phyloP scores from a whole-genome alignment of 1,140 invertebrate genomes.

The Danaus plexippus region DNA sequence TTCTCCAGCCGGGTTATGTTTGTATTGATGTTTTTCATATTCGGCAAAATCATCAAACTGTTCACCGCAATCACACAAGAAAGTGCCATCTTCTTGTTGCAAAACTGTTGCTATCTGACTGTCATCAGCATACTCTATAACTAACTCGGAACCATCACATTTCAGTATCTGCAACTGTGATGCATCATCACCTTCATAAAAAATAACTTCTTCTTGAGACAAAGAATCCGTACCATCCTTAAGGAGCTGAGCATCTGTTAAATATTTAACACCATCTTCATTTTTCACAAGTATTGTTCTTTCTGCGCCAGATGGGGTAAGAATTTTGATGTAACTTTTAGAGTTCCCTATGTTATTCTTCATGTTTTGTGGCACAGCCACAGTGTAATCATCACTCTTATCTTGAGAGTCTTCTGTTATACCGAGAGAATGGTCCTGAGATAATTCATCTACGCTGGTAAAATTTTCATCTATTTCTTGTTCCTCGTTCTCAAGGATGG shows the following conservation, averaged over 20 bases:
- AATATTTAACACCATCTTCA: constrained; percentile 42
- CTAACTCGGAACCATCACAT: constrained; percentile 58
- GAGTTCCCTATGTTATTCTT: constrained; percentile 23
- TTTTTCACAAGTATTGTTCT: constrained; percentile 49
- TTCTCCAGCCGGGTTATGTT: constrained; percentile 61
- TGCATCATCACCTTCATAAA: constrained; percentile 61
- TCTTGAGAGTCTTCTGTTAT: constrained; percentile 31
- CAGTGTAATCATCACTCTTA: constrained; percentile 18
- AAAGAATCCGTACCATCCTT: constrained; percentile 35
- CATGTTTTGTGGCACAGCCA: constrained; percentile 23
- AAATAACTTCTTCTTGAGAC: constrained; percentile 56
- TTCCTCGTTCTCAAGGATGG: constrained; percentile 60
- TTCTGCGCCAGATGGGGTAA: constrained; percentile 39
- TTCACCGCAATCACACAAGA: constrained; percentile 65
- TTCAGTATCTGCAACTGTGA: constrained; percentile 61
- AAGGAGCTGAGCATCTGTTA: constrained; percentile 36
- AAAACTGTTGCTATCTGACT: constrained; percentile 55
- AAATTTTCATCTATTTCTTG: constrained; percentile 38
- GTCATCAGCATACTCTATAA: constrained; percentile 63
- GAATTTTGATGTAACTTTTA: constrained; percentile 54
- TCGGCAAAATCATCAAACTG: constrained; percentile 53
- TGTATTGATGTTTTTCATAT: constrained; percentile 60
- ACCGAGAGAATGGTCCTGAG: constrained; percentile 26
- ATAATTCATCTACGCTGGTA: constrained; percentile 28
- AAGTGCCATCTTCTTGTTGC: constrained; percentile 62